phyloP scores from a whole-genome alignment of 2,888 invertebrate genomes.

The Julus scanicus region DNA sequence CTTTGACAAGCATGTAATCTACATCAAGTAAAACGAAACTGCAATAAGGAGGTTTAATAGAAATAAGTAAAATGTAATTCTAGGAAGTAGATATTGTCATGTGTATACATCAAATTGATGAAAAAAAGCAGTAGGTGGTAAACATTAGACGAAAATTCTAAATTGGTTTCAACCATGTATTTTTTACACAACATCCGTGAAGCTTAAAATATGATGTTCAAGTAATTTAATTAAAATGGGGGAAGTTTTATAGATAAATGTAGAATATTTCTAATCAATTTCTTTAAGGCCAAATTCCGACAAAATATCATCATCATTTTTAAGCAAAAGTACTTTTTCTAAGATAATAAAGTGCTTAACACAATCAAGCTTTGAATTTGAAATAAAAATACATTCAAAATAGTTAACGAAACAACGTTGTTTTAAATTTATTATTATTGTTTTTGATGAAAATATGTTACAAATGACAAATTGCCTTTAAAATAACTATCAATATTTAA shows the following conservation, averaged over 20 bases:
- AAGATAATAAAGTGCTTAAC: no score
- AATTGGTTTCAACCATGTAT: neutral
- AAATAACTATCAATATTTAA: no score
- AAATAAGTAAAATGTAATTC: neutral
- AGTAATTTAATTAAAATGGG: neutral
- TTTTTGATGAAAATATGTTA: no score
- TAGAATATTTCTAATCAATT: neutral
- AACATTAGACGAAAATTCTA: neutral
- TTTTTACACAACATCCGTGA: neutral
- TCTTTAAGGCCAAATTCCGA: neutral
- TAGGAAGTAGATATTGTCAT: neutral
- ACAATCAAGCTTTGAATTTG: no score
- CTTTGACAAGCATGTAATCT: neutral
- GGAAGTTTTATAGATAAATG: neutral
- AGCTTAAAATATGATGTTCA: neutral
- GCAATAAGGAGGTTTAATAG: neutral
- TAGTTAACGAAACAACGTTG: no score
- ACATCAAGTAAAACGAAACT: neutral
- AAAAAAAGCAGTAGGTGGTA: constrained; percentile 23
- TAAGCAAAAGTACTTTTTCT: no score
- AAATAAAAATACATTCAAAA: no score
- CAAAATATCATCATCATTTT: no score
- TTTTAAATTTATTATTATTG: no score
- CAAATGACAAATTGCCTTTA: no score
- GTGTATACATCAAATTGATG: neutral